Conservation (phyloP, 2,797 vertebrate species). For the Rhinatrema bivittatum region DNA sequence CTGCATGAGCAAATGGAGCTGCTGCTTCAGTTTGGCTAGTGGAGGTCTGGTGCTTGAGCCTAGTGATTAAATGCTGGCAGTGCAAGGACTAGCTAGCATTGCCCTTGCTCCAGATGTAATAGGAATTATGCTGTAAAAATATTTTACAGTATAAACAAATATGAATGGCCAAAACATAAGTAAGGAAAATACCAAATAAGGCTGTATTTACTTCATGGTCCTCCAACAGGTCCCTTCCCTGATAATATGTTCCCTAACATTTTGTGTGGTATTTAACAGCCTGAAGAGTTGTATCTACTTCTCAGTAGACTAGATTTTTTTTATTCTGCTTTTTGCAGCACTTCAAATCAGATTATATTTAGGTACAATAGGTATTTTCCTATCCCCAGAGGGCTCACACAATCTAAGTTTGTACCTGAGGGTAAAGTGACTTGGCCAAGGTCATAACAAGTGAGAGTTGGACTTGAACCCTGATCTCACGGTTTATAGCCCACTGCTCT, state of each 20-base stretch:
- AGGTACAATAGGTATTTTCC: too few relatives aligned
- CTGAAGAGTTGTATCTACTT: background rate
- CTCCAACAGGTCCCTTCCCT: slow-evolving; percentile 8
- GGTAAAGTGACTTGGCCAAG: too few relatives aligned
- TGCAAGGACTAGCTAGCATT: slow-evolving; percentile 6
- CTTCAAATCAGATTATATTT: too few relatives aligned
- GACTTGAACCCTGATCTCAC: too few relatives aligned
- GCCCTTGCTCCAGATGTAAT: slow-evolving; percentile 4
- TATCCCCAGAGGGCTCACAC: too few relatives aligned
- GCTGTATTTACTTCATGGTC: slow-evolving; percentile 2
- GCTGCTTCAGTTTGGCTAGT: slow-evolving; percentile 19
- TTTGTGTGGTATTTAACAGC: slow-evolving; percentile 15
- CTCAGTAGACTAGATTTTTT: background rate
- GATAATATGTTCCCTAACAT: slow-evolving; percentile 7
- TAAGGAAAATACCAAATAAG: slow-evolving; percentile 23
- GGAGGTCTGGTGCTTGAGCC: slow-evolving; percentile 14
- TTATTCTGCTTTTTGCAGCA: too few relatives aligned
- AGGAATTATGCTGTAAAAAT: slow-evolving; percentile 2
- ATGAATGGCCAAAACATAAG: slow-evolving; percentile 10
- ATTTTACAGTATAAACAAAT: slow-evolving; percentile 18
- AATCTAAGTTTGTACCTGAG: too few relatives aligned
- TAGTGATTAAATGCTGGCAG: slow-evolving; percentile 12
- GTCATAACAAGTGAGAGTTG: too few relatives aligned
- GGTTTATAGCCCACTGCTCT: too few relatives aligned
- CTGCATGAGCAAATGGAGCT: slow-evolving; percentile 5